Conservation (phyloP, 1,140 invertebrate genomes). For the Diorhabda elongata region DNA sequence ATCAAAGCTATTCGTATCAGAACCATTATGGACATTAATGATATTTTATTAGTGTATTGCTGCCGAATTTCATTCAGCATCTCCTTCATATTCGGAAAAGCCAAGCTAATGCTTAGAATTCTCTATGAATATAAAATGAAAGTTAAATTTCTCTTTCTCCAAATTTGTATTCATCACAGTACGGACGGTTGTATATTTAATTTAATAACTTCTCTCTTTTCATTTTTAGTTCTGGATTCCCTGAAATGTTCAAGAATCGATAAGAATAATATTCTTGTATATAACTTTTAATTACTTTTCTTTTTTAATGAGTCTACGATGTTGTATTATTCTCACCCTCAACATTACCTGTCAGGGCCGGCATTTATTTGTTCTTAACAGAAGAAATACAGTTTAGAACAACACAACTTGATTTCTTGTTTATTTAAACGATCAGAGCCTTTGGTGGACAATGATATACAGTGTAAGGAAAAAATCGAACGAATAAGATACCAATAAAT, state of each 20-base stretch:
- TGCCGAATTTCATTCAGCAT: not conserved
- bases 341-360: too few relatives aligned
- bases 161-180: conserved; percentile 31
- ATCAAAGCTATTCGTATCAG: too few relatives aligned
- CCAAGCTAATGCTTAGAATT: conserved; percentile 27
- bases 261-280: conserved; percentile 7
- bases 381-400: too few relatives aligned
- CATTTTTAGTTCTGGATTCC: conserved; percentile 15
- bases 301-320: conserved; percentile 7
- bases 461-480: too few relatives aligned
- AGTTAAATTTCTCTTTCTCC: conserved; percentile 24
- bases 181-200: conserved; percentile 28
- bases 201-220: conserved; percentile 26
- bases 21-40: too few relatives aligned
- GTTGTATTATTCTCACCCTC: not conserved
- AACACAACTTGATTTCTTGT: too few relatives aligned
- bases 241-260: conserved; percentile 4
- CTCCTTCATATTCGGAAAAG: conserved; percentile 31
- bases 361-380: too few relatives aligned
- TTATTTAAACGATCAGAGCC: too few relatives aligned
- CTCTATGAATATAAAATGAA: conserved; percentile 32
- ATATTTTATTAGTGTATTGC: not conserved
- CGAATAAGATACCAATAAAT: too few relatives aligned
- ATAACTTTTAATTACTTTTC: conserved; percentile 22
- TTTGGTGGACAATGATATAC: too few relatives aligned